phyloP scores from a whole-genome alignment of 2,113 vertebrate genomes.

The Physeter macrocephalus region DNA sequence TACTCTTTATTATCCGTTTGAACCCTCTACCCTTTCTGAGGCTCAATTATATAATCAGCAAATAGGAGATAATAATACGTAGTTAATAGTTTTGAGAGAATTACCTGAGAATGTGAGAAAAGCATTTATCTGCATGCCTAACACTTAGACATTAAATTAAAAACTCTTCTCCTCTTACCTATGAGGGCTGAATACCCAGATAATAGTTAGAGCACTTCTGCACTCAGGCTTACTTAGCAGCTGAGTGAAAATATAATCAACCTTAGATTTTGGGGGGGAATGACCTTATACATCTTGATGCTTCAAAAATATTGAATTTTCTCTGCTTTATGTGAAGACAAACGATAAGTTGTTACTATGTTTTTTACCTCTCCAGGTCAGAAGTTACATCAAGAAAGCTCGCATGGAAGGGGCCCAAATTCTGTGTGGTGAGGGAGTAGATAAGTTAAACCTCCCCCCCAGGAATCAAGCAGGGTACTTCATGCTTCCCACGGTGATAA shows the following conservation, averaged over 20 bases:
- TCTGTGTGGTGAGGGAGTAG: slow-evolving; percentile 93
- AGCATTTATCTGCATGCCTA: not conserved
- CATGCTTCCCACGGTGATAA: slow-evolving; percentile 92
- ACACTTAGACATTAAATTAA: not conserved
- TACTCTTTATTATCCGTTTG: not conserved
- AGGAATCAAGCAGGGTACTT: slow-evolving; percentile 89
- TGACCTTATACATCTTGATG: not conserved
- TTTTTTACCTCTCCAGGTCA: slow-evolving; percentile 82
- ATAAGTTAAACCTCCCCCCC: slow-evolving; percentile 82
- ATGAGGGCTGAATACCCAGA: not conserved
- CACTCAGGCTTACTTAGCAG: not conserved
- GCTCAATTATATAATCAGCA: not conserved
- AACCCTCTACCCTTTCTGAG: not conserved
- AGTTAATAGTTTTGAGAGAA: not conserved
- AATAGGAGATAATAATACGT: not conserved
- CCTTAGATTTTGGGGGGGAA: not conserved
- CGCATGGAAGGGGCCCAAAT: slow-evolving; percentile 87
- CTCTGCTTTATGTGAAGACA: slow-evolving; percentile 7
- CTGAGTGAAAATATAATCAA: not conserved
- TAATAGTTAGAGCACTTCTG: not conserved
- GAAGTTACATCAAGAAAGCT: slow-evolving; percentile 87
- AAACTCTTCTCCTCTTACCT: not conserved
- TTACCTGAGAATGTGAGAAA: not conserved
- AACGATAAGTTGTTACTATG: not conserved
- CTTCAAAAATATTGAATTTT: not conserved